These are phyloP conservation scores for Frieseomelitta varia DNA, from an alignment of 1,140 invertebrate genomes.

Conservation along the genomic window DNA sequence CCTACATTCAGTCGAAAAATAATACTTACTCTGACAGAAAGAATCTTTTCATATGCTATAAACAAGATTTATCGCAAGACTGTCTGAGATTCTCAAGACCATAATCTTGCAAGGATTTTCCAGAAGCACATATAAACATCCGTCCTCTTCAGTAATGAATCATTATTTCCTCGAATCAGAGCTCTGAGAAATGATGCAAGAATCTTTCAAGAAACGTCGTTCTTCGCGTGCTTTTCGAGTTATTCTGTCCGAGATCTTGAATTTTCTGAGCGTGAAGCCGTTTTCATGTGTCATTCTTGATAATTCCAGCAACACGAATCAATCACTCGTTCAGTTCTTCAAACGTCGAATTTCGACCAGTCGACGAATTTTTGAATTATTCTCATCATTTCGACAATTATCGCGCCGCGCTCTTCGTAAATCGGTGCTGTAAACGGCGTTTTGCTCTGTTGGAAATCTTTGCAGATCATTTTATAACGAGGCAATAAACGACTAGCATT, in stretches of 20 bases:
- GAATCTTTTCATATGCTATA: too few relatives aligned
- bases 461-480: background rate
- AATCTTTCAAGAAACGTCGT: background rate
- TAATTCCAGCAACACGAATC: background rate
- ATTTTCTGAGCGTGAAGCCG: background rate
- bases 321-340: background rate
- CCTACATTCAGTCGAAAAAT: background rate
- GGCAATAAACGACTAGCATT: slow-evolving; percentile 17
- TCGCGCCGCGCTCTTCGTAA: background rate
- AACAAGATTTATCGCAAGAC: background rate
- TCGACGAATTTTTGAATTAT: background rate
- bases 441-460: background rate
- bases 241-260: background rate
- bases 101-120: background rate
- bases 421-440: background rate
- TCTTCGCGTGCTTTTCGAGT: background rate
- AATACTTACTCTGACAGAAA: too few relatives aligned
- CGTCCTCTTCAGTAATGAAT: background rate
- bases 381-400: background rate
- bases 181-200: background rate
- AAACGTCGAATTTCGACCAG: background rate
- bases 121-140: too few relatives aligned
- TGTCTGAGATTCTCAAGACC: background rate
- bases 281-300: background rate
- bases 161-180: background rate